phyloP scores from a whole-genome alignment of 2,888 invertebrate genomes.

The Andrena bucephala region DNA sequence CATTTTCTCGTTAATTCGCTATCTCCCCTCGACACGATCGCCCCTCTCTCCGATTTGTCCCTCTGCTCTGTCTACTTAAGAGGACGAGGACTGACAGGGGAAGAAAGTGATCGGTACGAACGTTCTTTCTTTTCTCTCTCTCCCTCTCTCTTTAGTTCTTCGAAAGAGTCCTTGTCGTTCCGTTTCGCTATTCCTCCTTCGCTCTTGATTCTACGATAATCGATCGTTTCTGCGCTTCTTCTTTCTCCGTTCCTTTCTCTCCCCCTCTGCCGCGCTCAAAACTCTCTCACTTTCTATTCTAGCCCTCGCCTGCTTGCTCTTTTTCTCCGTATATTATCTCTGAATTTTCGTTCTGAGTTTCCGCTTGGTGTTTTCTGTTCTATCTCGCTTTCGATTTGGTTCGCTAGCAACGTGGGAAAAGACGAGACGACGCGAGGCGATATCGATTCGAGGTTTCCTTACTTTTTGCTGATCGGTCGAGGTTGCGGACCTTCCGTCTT shows the following conservation, averaged over 20 bases:
- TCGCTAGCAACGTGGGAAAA: slow-evolving; percentile 51
- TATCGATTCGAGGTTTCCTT: slow-evolving; percentile 74
- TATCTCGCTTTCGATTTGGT: slow-evolving; percentile 34
- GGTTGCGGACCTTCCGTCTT: slow-evolving; percentile 75
- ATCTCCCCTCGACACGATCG: slow-evolving; percentile 9
- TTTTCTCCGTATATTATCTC: slow-evolving; percentile 16
- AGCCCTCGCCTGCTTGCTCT: slow-evolving; percentile 14
- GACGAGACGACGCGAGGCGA: slow-evolving; percentile 69
- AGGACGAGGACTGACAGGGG: background rate
- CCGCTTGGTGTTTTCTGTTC: slow-evolving; percentile 2
- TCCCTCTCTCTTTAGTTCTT: background rate
- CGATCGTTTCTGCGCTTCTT: background rate
- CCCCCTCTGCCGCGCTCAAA: slow-evolving; percentile 37
- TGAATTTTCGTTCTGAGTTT: background rate
- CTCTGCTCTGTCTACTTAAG: slow-evolving; percentile 3
- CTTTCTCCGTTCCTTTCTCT: slow-evolving; percentile 9
- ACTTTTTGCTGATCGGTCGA: slow-evolving; percentile 80
- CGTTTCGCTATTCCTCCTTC: slow-evolving; percentile 16
- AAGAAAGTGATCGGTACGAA: background rate
- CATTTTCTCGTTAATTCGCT: slow-evolving; percentile 70
- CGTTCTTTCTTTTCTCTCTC: background rate
- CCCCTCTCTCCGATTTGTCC: background rate
- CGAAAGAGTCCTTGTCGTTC: background rate
- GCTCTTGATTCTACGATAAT: background rate
- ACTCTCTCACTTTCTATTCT: slow-evolving; percentile 4